A percentile compares a stretch with the other conserved stretches of the same genome.
phyloP scores from a whole-genome alignment of 2,888 invertebrate genomes.

The Empis livida region DNA sequence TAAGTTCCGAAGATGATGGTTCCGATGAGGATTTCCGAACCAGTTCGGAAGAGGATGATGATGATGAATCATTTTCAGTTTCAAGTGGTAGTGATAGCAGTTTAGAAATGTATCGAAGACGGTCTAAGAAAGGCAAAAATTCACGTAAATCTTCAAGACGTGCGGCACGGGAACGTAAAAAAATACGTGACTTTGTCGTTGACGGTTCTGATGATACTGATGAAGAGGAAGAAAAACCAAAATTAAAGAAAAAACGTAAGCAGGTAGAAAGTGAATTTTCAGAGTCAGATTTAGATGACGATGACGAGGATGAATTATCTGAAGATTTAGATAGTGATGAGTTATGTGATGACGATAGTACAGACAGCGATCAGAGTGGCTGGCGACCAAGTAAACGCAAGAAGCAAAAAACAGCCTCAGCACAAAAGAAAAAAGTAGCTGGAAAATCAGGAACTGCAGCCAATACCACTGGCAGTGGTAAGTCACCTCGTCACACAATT shows the following conservation, averaged over 20 bases:
- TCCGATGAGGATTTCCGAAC: constrained; percentile 87
- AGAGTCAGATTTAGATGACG: constrained; percentile 47
- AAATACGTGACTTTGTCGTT: constrained; percentile 34
- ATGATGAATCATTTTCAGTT: constrained; percentile 44
- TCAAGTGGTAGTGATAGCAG: constrained; percentile 45
- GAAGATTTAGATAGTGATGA: constrained; percentile 36
- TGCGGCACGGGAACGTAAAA: constrained; percentile 33
- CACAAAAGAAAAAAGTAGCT: constrained; percentile 8
- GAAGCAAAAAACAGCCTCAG: constrained; percentile 14
- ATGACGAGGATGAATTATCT: constrained; percentile 27
- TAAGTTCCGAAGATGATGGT: constrained; percentile 68
- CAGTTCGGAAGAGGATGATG: constrained; percentile 41
- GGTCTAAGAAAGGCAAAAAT: constrained; percentile 38
- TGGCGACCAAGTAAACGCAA: constrained; percentile 33
- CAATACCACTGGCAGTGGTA: constrained; percentile 26
- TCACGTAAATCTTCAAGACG: constrained; percentile 38
- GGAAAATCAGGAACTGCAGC: constrained; percentile 7
- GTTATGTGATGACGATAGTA: constrained; percentile 33
- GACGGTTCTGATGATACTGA: constrained; percentile 45
- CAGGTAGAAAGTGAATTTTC: constrained; percentile 40
- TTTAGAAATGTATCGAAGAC: constrained; percentile 36
- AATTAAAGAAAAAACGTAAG: constrained; percentile 40
- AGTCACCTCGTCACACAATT: constrained; percentile 22
- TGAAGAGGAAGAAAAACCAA: constrained; percentile 35
- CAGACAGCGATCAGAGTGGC: constrained; percentile 30